A percentile compares a stretch with the other conserved stretches of the same genome.
phyloP scores from a whole-genome alignment of 23 tunicate genomes.

The Halocynthia roretzi region DNA sequence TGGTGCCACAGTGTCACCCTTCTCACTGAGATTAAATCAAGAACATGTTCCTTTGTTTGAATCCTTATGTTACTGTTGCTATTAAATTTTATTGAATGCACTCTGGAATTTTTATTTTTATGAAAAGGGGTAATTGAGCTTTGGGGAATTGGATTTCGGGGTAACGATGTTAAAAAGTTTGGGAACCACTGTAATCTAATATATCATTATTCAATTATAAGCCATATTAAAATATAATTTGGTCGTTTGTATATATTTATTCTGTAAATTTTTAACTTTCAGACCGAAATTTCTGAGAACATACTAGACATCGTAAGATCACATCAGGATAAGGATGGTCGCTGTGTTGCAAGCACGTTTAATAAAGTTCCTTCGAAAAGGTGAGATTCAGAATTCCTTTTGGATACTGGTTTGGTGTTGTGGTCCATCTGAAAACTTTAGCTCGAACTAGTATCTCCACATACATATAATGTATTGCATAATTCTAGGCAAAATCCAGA shows the following conservation, averaged over 20 bases:
- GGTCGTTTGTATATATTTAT: not conserved
- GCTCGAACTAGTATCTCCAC: not conserved
- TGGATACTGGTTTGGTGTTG: not conserved
- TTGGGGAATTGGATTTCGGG: too few species aligned
- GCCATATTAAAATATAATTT: not conserved
- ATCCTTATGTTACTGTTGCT: too few species aligned
- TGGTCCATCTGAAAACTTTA: not conserved
- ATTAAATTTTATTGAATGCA: too few species aligned
- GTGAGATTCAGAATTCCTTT: conserved; percentile 19
- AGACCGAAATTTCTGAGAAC: conserved; percentile 72
- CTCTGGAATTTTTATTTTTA: too few species aligned
- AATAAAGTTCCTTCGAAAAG: conserved; percentile 77
- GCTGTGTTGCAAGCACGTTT: conserved; percentile 32
- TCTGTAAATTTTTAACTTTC: not conserved
- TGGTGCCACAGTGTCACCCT: too few species aligned
- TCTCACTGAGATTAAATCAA: too few species aligned
- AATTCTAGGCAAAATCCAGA: conserved; percentile 62
- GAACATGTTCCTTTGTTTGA: too few species aligned
- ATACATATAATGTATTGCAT: not conserved
- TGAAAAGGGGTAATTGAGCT: too few species aligned
- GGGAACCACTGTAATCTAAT: not conserved
- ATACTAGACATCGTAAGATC: conserved; percentile 44
- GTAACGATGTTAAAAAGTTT: not conserved
- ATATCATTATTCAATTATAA: too few species aligned
- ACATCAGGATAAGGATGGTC: conserved; percentile 57